These are phyloP conservation scores for Myoxocephalus aenaeus DNA, from an alignment of 2,797 vertebrate species.

Conservation along the genomic window DNA sequence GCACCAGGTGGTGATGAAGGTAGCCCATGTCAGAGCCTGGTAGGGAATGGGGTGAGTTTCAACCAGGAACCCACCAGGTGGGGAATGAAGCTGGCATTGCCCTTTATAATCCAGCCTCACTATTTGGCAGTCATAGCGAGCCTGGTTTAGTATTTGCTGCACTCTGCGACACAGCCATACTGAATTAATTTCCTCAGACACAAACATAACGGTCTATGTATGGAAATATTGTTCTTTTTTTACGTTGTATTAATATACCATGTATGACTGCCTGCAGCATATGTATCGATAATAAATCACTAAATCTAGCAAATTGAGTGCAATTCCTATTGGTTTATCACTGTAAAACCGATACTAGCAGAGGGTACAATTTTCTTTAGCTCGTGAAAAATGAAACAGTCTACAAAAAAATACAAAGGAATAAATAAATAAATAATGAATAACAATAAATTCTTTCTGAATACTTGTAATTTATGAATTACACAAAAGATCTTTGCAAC, in stretches of 20 bases:
- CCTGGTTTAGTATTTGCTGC: constrained; percentile 11
- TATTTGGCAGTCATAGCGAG: constrained; percentile 18
- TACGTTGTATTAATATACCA: background rate
- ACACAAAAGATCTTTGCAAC: background rate
- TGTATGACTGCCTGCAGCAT: background rate
- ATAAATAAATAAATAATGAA: background rate
- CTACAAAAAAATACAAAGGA: background rate
- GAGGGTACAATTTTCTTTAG: background rate
- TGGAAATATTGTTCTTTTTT: background rate
- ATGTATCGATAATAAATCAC: background rate
- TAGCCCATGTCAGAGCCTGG: constrained; percentile 2
- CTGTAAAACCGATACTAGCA: background rate
- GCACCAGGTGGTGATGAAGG: constrained; percentile 33
- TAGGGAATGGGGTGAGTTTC: background rate
- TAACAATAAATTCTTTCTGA: background rate
- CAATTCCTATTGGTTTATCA: background rate
- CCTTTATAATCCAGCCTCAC: constrained; percentile 30
- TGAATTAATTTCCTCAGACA: background rate
- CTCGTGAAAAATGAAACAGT: background rate
- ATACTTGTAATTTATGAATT: background rate
- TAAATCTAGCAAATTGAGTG: background rate
- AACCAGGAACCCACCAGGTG: constrained; percentile 3
- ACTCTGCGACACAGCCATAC: constrained; percentile 6
- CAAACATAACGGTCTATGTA: background rate
- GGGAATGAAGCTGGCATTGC: constrained; percentile 28